A percentile compares a stretch with the other conserved stretches of the same genome.
Evolutionary conservation across 1,140 invertebrate species (phyloP).

Genomic region (Linepithema humile): DNA sequence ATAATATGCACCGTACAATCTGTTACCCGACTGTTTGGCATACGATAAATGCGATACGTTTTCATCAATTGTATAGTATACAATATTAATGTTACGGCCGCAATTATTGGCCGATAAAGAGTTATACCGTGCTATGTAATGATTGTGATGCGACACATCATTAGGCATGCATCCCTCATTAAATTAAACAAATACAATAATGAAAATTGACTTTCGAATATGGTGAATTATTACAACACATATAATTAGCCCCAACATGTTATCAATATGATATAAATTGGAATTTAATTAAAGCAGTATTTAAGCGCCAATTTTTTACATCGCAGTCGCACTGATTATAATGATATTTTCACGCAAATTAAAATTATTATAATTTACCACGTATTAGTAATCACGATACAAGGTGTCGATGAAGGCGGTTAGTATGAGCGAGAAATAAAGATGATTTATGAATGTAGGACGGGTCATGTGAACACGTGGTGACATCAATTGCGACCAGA

Average conservation of each 20-base stretch:
- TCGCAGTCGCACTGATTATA: too few species aligned
- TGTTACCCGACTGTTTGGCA: background rate
- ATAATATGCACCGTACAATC: background rate
- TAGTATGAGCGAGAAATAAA: background rate
- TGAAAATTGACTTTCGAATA: background rate
- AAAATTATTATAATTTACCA: background rate
- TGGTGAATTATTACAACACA: background rate
- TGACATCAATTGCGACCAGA: constrained; percentile 27
- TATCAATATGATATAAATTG: background rate
- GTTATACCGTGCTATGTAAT: background rate
- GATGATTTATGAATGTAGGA: constrained; percentile 17
- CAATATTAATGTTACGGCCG: constrained; percentile 5
- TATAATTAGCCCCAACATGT: background rate
- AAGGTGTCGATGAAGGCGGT: background rate
- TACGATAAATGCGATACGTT: background rate
- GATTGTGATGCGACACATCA: background rate
- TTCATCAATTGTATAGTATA: background rate
- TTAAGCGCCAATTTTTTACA: background rate
- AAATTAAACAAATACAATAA: constrained; percentile 6
- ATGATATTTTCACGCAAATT: background rate
- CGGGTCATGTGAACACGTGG: background rate
- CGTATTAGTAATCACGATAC: background rate
- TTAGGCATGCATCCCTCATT: background rate
- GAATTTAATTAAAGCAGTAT: background rate
- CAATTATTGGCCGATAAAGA: constrained; percentile 27